A percentile compares a stretch with the other conserved stretches of the same genome.
phyloP scores from a whole-genome alignment of 2,113 vertebrate genomes.

The Gymnorhina tibicen region DNA sequence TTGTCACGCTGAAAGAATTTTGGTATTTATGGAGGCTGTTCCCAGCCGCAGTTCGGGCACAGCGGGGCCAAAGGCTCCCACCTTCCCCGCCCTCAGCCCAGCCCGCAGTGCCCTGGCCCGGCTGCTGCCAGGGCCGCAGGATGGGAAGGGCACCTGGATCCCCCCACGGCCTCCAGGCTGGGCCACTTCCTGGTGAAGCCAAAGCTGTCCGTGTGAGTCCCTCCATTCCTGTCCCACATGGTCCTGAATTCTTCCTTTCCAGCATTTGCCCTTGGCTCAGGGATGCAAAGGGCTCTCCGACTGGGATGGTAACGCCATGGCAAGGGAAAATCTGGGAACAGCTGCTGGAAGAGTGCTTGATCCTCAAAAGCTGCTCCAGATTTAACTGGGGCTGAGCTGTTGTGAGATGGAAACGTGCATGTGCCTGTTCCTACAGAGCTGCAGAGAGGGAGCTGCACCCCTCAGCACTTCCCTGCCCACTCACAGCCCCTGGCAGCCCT shows the following conservation, averaged over 20 bases:
- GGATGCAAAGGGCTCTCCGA: accelerated
- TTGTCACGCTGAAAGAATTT: background rate
- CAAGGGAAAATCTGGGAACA: background rate
- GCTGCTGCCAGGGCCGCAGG: background rate
- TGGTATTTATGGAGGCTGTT: background rate
- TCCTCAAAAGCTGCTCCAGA: background rate
- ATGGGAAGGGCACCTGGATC: background rate
- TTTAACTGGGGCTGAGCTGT: accelerated
- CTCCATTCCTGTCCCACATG: accelerated
- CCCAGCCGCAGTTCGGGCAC: background rate
- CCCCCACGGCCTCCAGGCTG: background rate
- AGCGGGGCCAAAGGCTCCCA: background rate
- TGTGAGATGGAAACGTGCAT: accelerated
- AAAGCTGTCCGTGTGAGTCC: accelerated
- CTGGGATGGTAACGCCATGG: background rate
- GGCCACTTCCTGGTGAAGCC: background rate
- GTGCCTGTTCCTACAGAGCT: background rate
- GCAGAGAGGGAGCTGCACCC: background rate
- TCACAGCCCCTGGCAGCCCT: background rate
- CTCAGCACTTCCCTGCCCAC: background rate
- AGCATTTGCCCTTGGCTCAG: background rate
- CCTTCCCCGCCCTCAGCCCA: background rate
- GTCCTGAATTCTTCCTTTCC: background rate
- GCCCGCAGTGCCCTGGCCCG: background rate
- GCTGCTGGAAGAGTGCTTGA: background rate